A percentile compares a stretch with the other conserved stretches of the same genome.
phyloP scores from a whole-genome alignment of 2,113 vertebrate genomes.

The Emydura subglobosa region DNA sequence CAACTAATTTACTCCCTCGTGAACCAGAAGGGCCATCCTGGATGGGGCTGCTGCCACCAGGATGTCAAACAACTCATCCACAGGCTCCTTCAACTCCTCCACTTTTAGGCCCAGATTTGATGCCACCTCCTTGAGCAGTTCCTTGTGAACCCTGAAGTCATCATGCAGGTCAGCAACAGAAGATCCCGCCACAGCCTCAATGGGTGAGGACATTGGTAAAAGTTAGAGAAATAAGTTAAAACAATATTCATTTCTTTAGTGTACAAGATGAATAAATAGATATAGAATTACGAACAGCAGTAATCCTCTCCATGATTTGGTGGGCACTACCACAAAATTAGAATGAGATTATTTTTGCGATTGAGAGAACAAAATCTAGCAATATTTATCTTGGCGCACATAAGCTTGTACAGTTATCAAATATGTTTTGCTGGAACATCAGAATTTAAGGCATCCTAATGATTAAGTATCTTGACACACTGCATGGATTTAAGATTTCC shows the following conservation, averaged over 20 bases:
- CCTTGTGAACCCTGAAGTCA: too few species aligned
- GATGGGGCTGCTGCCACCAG: too few species aligned
- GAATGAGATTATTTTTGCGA: not conserved
- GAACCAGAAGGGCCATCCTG: too few species aligned
- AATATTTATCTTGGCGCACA: not conserved
- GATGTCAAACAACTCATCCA: too few species aligned
- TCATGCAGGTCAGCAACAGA: too few species aligned
- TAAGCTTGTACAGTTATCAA: not conserved
- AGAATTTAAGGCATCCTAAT: not conserved
- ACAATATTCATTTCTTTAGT: not conserved
- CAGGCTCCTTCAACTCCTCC: too few species aligned
- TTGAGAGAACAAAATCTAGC: not conserved
- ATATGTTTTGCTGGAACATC: not conserved
- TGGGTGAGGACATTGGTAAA: not conserved
- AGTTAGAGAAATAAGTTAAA: not conserved
- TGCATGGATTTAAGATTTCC: not conserved
- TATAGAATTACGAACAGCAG: not conserved
- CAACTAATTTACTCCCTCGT: too few species aligned
- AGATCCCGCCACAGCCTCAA: too few species aligned
- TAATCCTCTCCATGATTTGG: not conserved
- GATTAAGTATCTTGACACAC: not conserved
- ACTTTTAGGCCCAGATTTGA: too few species aligned
- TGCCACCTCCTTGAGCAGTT: too few species aligned
- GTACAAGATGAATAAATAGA: not conserved
- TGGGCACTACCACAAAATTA: not conserved